These are phyloP conservation scores for Tragelaphus strepsiceros DNA, from an alignment of 2,113 vertebrate genomes.

Conservation along the genomic window DNA sequence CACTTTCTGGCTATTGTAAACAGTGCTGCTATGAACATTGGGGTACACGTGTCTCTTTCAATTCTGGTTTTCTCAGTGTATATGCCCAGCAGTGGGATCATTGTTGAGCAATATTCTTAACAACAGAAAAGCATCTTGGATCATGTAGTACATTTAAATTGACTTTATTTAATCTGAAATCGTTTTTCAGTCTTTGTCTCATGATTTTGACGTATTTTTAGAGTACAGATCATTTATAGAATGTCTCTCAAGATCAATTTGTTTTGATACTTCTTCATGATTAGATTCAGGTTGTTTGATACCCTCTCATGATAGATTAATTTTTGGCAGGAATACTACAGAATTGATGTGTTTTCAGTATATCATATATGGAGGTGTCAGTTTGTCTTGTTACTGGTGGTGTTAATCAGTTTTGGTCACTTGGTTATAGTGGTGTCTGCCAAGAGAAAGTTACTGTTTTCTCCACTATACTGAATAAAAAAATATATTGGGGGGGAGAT, in stretches of 20 bases:
- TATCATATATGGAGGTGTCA: not conserved
- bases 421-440: not conserved
- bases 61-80: too few relatives aligned
- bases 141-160: not conserved
- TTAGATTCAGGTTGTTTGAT: not conserved
- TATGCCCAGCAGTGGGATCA: too few relatives aligned
- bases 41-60: too few relatives aligned
- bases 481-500: not conserved
- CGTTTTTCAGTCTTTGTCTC: not conserved
- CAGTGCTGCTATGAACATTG: not conserved
- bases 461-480: not conserved
- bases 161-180: not conserved
- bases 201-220: not conserved
- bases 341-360: not conserved
- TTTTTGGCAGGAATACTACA: not conserved
- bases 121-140: not conserved
- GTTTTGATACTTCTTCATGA: not conserved
- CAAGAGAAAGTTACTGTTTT: not conserved
- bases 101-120: too few relatives aligned
- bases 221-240: not conserved
- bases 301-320: not conserved
- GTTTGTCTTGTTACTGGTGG: not conserved
- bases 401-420: not conserved
- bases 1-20: too few relatives aligned
- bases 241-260: not conserved